Evolutionary conservation across 2,888 invertebrate species (phyloP).

Genomic region (Lydus trimaculatus): DNA sequence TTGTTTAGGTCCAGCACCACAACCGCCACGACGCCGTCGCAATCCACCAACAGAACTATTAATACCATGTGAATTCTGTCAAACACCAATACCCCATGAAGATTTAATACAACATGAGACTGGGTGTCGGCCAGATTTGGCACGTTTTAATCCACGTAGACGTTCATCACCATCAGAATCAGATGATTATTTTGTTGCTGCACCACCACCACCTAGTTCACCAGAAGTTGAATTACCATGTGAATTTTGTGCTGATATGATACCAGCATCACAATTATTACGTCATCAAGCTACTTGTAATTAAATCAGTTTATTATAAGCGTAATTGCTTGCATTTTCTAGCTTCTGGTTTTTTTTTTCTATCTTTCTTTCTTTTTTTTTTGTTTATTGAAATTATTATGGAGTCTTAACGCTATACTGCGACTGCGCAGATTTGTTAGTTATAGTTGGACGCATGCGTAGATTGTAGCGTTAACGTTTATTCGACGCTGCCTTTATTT

Average conservation of each 20-base stretch:
- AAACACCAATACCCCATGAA: slow-evolving; percentile 62
- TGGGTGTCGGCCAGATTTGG: slow-evolving; percentile 60
- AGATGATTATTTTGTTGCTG: slow-evolving; percentile 47
- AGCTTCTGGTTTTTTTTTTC: background rate
- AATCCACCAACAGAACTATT: slow-evolving; percentile 63
- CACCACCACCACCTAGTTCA: slow-evolving; percentile 44
- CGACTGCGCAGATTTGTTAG: background rate
- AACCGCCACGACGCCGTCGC: slow-evolving; percentile 60
- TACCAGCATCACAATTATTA: slow-evolving; percentile 64
- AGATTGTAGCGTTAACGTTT: background rate
- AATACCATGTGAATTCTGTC: slow-evolving; percentile 67
- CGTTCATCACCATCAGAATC: slow-evolving; percentile 35
- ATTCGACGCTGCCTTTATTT: background rate
- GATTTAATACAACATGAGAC: slow-evolving; percentile 63
- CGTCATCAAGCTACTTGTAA: slow-evolving; percentile 64
- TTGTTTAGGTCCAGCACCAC: slow-evolving; percentile 57
- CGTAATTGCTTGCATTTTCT: background rate
- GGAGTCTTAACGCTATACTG: background rate
- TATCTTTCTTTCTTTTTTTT: too few species aligned
- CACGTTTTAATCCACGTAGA: slow-evolving; percentile 51
- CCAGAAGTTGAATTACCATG: slow-evolving; percentile 65
- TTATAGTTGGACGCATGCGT: background rate
- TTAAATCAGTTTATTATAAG: too few species aligned
- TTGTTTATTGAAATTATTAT: too few species aligned
- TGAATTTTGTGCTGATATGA: slow-evolving; percentile 66